Evolutionary conservation across 2,888 invertebrate genomes (phyloP).

Genomic region (Eupithecia subumbrata): DNA sequence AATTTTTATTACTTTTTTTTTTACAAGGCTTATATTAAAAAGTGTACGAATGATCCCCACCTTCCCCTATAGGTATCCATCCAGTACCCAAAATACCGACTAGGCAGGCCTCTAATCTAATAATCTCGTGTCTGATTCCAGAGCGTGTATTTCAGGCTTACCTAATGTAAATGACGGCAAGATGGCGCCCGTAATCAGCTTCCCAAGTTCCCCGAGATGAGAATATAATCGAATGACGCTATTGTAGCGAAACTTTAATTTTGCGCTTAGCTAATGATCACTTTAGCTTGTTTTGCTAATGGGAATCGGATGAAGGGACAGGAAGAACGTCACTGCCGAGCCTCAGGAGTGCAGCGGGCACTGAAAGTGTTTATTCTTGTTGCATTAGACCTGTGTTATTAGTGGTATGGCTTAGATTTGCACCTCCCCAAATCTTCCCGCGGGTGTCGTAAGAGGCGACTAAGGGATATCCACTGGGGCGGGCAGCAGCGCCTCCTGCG

Average conservation of each 20-base stretch:
- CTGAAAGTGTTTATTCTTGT: neutral
- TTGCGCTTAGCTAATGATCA: conserved; percentile 33
- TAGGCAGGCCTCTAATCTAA: neutral
- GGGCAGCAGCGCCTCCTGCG: no score
- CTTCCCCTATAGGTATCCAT: no score
- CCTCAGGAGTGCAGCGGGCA: neutral
- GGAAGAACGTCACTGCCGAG: neutral
- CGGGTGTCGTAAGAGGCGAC: no score
- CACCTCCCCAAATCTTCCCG: no score
- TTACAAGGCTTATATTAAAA: no score
- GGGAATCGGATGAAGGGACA: neutral
- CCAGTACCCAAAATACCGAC: neutral
- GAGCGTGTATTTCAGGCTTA: conserved; percentile 6
- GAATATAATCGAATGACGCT: conserved; percentile 43
- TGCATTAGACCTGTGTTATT: no score
- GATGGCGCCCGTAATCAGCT: conserved; percentile 40
- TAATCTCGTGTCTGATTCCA: neutral
- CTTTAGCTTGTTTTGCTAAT: conserved; percentile 29
- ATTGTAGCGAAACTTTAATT: conserved; percentile 39
- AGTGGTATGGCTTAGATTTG: no score
- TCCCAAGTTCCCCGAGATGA: conserved; percentile 41
- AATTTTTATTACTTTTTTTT: no score
- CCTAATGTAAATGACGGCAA: conserved; percentile 17
- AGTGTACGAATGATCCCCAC: no score
- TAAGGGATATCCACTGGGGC: no score